phyloP scores from a whole-genome alignment of 2,888 invertebrate genomes.

The Tetragnatha montana region DNA sequence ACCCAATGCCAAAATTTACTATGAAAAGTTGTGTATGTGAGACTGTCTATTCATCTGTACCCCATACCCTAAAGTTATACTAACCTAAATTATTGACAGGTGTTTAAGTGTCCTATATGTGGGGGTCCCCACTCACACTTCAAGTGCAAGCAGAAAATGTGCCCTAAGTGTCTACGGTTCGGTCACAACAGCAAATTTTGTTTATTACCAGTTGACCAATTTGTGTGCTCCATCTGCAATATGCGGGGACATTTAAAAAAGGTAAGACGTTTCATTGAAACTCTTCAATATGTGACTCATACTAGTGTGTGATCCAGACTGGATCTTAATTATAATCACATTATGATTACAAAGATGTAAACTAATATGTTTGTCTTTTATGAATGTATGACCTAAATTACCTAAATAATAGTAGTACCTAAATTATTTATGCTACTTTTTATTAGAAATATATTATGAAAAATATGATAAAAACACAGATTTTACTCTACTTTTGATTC shows the following conservation, averaged over 20 bases:
- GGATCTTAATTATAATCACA: too few species aligned
- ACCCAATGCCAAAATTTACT: too few species aligned
- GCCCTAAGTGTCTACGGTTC: slow-evolving; percentile 5
- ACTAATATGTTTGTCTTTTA: neutral
- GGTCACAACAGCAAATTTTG: slow-evolving; percentile 48
- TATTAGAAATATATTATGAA: neutral
- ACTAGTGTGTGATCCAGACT: too few species aligned
- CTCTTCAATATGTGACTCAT: too few species aligned
- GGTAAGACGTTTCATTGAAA: slow-evolving; percentile 6
- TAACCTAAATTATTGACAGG: slow-evolving; percentile 12
- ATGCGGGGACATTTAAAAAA: slow-evolving; percentile 33
- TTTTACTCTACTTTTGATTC: too few species aligned
- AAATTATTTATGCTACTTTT: neutral
- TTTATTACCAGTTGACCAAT: neutral
- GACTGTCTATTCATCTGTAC: too few species aligned
- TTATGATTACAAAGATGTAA: too few species aligned
- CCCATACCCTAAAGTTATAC: neutral
- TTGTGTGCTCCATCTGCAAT: slow-evolving; percentile 15
- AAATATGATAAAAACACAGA: too few species aligned
- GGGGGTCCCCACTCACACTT: neutral
- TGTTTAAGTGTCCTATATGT: slow-evolving; percentile 44
- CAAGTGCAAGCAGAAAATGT: slow-evolving; percentile 22
- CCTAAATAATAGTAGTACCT: neutral
- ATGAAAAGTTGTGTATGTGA: too few species aligned
- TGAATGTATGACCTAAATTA: too few species aligned